Evolutionary conservation across 2,113 vertebrate species (phyloP).

Genomic region (Asarcornis scutulata): DNA sequence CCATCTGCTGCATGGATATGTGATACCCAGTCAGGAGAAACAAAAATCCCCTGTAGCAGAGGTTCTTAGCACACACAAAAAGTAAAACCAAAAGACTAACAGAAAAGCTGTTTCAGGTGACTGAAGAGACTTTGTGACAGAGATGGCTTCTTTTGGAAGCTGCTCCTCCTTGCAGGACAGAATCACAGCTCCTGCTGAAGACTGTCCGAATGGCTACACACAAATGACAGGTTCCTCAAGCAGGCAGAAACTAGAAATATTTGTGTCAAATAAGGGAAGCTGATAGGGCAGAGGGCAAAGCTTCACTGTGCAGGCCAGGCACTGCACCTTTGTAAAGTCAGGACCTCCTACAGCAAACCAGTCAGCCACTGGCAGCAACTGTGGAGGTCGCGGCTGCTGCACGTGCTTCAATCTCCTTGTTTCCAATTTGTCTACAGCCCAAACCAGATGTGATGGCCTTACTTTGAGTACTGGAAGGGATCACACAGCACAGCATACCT

Average conservation of each 20-base stretch:
- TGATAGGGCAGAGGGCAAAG: neutral
- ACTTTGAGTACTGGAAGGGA: neutral
- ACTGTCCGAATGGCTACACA: rapidly evolving
- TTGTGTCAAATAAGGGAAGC: neutral
- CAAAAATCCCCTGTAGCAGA: conserved; percentile 11
- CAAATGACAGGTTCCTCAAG: neutral
- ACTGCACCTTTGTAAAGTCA: neutral
- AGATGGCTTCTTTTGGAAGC: neutral
- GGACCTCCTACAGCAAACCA: neutral
- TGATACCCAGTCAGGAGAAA: neutral
- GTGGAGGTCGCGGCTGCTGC: neutral
- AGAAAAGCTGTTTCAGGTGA: conserved; percentile 11
- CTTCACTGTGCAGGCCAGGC: neutral
- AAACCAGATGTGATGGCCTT: neutral
- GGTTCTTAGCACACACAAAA: conserved; percentile 19
- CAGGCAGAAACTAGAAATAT: neutral
- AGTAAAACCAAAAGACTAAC: neutral
- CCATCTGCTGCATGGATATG: neutral
- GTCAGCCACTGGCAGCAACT: neutral
- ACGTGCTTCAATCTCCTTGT: neutral
- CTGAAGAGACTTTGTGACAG: neutral
- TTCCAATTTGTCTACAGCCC: neutral
- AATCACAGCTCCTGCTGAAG: neutral
- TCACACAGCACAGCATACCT: neutral
- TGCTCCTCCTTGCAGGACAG: neutral